These are phyloP conservation scores for Pyrgilauda ruficollis DNA, from an alignment of 2,113 vertebrate species.

Conservation along the genomic window DNA sequence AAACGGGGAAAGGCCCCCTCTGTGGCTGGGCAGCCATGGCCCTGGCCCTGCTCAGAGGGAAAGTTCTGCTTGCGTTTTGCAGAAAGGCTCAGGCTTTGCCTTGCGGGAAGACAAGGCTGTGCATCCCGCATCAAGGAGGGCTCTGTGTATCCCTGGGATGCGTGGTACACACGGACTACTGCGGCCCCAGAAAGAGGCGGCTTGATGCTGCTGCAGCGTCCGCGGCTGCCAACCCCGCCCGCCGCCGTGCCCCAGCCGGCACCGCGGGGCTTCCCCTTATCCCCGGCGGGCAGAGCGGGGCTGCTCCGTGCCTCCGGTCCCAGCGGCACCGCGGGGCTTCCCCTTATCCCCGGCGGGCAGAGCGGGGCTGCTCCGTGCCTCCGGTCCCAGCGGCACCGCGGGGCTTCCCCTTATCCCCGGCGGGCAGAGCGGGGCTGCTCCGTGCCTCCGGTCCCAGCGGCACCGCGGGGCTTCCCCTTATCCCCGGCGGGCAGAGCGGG, in stretches of 20 bases:
- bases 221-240: not conserved
- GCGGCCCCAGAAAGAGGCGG: accelerated
- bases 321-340: not conserved
- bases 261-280: too few species aligned
- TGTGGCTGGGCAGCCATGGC: not conserved
- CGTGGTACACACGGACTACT: accelerated
- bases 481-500: too few species aligned
- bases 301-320: too few species aligned
- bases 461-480: too few species aligned
- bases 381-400: too few species aligned
- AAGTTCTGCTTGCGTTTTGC: not conserved
- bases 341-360: too few species aligned
- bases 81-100: not conserved
- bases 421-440: too few species aligned
- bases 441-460: too few species aligned
- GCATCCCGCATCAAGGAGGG: not conserved
- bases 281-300: too few species aligned
- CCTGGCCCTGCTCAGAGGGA: not conserved
- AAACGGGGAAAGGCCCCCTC: not conserved
- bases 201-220: not conserved
- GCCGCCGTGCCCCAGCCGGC: too few species aligned
- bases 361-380: too few species aligned
- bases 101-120: not conserved
- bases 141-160: not conserved
- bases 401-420: too few species aligned